Conservation (phyloP, 2,113 vertebrate genomes). For the Trematocara nigrifrons region DNA sequence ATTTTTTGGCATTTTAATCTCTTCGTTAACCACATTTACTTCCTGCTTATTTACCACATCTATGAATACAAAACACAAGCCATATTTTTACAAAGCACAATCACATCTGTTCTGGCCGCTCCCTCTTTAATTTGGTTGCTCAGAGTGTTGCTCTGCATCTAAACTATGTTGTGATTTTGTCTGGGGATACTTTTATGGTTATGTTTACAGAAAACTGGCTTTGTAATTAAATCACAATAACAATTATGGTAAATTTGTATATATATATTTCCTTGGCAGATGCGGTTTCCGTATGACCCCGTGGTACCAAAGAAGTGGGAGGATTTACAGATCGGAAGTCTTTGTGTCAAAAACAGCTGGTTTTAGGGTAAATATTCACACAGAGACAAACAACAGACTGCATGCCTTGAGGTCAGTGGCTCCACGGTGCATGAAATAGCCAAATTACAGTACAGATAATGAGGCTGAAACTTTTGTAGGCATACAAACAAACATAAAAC, state of each 20-base stretch:
- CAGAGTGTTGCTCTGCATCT: neutral
- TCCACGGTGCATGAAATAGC: neutral
- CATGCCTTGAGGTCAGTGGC: neutral
- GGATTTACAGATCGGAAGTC: neutral
- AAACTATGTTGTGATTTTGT: neutral
- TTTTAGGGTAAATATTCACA: conserved; percentile 9
- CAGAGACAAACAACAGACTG: neutral
- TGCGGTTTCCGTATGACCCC: neutral
- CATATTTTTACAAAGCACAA: neutral
- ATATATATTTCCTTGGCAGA: neutral
- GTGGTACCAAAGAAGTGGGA: neutral
- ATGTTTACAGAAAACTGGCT: neutral
- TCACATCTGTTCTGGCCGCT: neutral
- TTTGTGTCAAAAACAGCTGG: neutral
- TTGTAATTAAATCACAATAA: neutral
- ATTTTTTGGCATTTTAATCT: neutral
- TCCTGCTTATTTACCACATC: neutral
- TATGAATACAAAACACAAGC: neutral
- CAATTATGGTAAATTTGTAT: neutral
- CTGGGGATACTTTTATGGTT: neutral
- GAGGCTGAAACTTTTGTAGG: neutral
- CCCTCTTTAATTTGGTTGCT: neutral
- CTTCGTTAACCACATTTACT: neutral
- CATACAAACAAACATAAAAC: neutral
- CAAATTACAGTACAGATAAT: neutral